Evolutionary conservation across 2,888 invertebrate genomes (phyloP).

Genomic region (Conops quadrifasciatus): DNA sequence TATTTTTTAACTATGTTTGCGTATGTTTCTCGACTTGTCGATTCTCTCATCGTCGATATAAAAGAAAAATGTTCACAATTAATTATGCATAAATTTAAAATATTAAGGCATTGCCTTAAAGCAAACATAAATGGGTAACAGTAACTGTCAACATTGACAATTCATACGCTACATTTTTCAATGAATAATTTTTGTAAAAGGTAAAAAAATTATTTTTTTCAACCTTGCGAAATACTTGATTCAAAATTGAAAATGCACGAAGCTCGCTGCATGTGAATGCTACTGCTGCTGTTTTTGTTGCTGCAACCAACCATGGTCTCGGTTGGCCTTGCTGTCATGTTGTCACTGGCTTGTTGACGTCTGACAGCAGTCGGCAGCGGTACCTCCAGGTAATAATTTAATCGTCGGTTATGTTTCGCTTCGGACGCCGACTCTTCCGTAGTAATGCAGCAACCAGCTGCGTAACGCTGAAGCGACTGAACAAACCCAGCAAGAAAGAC

Average conservation of each 20-base stretch:
- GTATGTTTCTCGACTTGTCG: too few relatives aligned
- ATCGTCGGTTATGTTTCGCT: neutral
- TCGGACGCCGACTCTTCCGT: too few relatives aligned
- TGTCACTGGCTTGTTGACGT: constrained; percentile 26
- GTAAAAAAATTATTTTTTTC: neutral
- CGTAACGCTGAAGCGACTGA: neutral
- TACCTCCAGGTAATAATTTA: constrained; percentile 29
- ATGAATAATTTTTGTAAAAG: neutral
- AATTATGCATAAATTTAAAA: constrained; percentile 8
- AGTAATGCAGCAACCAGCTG: neutral
- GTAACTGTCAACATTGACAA: constrained; percentile 15
- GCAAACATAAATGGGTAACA: neutral
- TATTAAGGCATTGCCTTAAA: neutral
- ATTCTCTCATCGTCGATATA: too few relatives aligned
- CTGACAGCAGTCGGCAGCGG: constrained; percentile 23
- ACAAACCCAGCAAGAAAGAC: too few relatives aligned
- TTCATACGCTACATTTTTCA: neutral
- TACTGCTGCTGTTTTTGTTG: neutral
- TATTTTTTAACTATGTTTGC: too few relatives aligned
- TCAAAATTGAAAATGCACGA: neutral
- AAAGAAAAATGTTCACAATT: neutral
- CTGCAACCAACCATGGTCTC: neutral
- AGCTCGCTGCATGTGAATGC: neutral
- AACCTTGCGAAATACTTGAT: neutral
- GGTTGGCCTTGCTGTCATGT: constrained; percentile 23